A percentile compares a stretch with the other conserved stretches of the same genome.
Evolutionary conservation across 1,140 invertebrate genomes (phyloP).

Genomic region (Aculops lycopersici): DNA sequence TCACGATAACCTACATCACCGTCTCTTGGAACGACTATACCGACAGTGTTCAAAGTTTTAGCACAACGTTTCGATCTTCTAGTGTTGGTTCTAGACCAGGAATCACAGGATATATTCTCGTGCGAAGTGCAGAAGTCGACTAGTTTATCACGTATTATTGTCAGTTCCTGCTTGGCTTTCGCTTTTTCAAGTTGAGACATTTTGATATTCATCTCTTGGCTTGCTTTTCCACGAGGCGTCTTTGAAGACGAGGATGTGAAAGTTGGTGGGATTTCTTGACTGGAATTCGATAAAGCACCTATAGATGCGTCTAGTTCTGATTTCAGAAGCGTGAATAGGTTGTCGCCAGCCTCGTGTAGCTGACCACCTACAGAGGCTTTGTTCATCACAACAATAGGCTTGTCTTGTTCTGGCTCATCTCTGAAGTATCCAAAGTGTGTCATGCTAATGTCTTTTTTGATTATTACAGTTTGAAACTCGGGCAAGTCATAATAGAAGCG

Average conservation of each 20-base stretch:
- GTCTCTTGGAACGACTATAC: conserved; percentile 55
- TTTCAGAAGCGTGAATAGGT: conserved; percentile 52
- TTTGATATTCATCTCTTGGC: background rate
- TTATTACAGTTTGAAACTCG: conserved; percentile 30
- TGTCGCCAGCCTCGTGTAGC: conserved; percentile 35
- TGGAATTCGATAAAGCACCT: no score
- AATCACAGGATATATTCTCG: conserved; percentile 11
- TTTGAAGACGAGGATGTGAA: no score
- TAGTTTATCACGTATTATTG: background rate
- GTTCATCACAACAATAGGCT: conserved; percentile 41
- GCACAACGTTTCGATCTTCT: conserved; percentile 30
- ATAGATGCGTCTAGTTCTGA: no score
- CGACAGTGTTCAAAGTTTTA: conserved; percentile 45
- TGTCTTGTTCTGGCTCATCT: conserved; percentile 36
- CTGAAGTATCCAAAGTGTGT: conserved; percentile 46
- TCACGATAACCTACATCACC: conserved; percentile 42
- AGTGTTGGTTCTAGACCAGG: conserved; percentile 19
- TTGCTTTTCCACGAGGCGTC: no score
- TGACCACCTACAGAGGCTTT: conserved; percentile 27
- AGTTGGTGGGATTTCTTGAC: no score
- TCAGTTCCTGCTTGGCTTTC: conserved; percentile 1
- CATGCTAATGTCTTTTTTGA: conserved; percentile 28
- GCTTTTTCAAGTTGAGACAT: background rate
- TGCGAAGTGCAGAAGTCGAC: no score
- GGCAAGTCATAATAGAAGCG: conserved; percentile 73